Percentiles rank a stretch among this genome's conserved stretches.
Conservation (phyloP, 1,140 invertebrate genomes). For the Leptinotarsa undecemlineata region DNA sequence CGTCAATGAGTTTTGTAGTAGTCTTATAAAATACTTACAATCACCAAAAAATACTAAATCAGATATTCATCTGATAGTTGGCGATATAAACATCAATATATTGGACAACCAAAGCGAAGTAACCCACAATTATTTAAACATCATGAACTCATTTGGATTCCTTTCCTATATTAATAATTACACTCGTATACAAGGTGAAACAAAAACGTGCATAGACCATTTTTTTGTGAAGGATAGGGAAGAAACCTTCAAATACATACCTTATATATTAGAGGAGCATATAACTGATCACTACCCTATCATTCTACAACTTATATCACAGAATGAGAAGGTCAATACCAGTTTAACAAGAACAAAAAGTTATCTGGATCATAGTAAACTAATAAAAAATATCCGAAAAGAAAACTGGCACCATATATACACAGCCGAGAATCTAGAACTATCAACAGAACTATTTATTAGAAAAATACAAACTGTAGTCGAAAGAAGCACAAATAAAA, state of each 20-base stretch:
- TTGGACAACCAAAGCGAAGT: neutral
- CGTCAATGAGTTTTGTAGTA: too few relatives aligned
- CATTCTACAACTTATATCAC: slow-evolving; percentile 5
- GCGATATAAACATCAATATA: slow-evolving; percentile 9
- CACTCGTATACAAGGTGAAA: neutral
- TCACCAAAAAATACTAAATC: neutral
- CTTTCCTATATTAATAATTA: neutral
- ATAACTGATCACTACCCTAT: slow-evolving; percentile 5
- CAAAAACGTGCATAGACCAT: neutral
- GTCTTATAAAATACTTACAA: too few relatives aligned
- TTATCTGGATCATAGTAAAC: slow-evolving; percentile 7
- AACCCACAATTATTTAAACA: slow-evolving; percentile 1
- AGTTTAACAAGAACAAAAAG: neutral
- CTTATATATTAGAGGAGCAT: neutral
- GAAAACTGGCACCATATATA: slow-evolving; percentile 6
- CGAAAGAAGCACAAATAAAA: neutral
- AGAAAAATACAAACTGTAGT: neutral
- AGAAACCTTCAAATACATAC: neutral
- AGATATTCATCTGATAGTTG: neutral
- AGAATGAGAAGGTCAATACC: neutral
- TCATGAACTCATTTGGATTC: slow-evolving; percentile 3
- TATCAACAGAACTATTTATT: slow-evolving; percentile 8
- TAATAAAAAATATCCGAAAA: neutral
- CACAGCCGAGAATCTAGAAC: neutral
- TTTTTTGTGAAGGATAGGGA: slow-evolving; percentile 1